Base-by-base conservation (phyloP, 2,113 vertebrate genomes). In the Nannobrachium achirus region DNA sequence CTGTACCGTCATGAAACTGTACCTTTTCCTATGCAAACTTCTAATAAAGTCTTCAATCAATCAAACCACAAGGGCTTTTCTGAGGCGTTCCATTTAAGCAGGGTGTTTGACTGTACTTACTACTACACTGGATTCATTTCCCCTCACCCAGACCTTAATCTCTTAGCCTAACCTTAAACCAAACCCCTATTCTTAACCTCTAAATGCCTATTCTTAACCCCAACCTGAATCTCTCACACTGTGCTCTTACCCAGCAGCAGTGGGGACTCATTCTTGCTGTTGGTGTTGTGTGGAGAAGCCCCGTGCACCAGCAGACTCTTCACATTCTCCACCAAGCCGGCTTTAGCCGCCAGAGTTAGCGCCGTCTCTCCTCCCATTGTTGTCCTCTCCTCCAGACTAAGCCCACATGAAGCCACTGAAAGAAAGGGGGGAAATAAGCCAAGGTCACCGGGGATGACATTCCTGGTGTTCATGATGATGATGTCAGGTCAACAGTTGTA, bases 341-440 rank as follows among this genome's bases (percentile, higher is more conserved):
- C 84, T 85, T 92, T 93, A 13, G 92, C 78, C 38, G 94, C 92
- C 82, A 95, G 89, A 6, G 92, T 95, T 73, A 96, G 88, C 0
- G 92, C 76, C 25, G 92, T 95, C 86, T 97, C 95, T 63, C 93
- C 93, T 25, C 87, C 91, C 13, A 63, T 71, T 0, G 89, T 93
- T 66, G 93, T 94, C 85, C 91, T 94, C 78, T 94, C 93, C 76
- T 95, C 93, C 89, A 93, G 93, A 6, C 78, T 81, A 44, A 90
- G 58, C 68, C 93, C 87, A 50, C 87, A 91, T 67, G 89, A 89
- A 14, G 90, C 92, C 93, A 84, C 51, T 72, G 16, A 49, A 38
- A 66, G 46, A 75, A 15, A 68, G 61, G 75, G 45, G 25, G 25
- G 85, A 14, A 40, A 71, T 25, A 55, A 6, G 49, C 4, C 38